Evolutionary conservation across 2,797 vertebrate genomes (phyloP).

Genomic region (Xenops minutus): DNA sequence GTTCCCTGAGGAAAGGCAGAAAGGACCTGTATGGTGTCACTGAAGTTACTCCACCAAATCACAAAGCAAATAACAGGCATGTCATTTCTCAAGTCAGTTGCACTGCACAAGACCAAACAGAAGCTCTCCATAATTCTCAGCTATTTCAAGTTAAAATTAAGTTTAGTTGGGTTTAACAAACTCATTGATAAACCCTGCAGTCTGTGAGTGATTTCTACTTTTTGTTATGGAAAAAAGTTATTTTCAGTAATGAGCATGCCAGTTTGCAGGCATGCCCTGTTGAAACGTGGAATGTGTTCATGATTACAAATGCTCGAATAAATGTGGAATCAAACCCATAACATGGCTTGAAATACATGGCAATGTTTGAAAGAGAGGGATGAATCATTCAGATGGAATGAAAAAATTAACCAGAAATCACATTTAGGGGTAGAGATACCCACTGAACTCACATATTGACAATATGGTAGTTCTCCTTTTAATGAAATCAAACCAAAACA

Average conservation of each 20-base stretch:
- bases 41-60: not conserved
- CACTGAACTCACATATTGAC: conserved; percentile 54
- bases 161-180: conserved; percentile 68
- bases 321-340: conserved; percentile 15
- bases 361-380: not conserved
- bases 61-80: not conserved
- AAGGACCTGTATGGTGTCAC: not conserved
- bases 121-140: conserved; percentile 59
- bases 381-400: not conserved
- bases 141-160: conserved; percentile 53
- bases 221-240: conserved; percentile 44
- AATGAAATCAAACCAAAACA: conserved; percentile 11
- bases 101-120: conserved; percentile 76
- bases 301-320: conserved; percentile 16
- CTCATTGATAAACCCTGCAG: conserved; percentile 54
- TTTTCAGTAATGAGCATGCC: conserved; percentile 51
- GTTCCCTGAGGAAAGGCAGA: not conserved
- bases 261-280: not conserved
- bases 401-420: conserved; percentile 37
- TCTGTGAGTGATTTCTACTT: conserved; percentile 58
- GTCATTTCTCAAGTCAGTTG: conserved; percentile 2
- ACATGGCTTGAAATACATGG: conserved; percentile 13
- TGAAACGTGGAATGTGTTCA: conserved; percentile 10
- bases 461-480: conserved; percentile 43
- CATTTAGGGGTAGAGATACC: not conserved